Conservation (phyloP, 2,888 invertebrate species). For the Sinodicranocentrus sp. region DNA sequence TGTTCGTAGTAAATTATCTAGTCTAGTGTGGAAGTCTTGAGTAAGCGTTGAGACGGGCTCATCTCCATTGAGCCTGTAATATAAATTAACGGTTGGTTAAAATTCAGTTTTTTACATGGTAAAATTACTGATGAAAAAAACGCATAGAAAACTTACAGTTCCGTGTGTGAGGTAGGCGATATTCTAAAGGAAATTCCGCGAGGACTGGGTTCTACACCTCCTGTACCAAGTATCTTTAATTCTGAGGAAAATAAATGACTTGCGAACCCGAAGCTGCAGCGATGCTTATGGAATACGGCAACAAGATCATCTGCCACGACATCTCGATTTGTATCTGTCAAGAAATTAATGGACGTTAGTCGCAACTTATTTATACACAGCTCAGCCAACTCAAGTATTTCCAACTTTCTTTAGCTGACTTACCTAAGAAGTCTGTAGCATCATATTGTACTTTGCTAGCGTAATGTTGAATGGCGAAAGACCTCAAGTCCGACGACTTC, state of each 20-base stretch:
- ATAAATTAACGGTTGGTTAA: not conserved
- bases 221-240: slow-evolving; percentile 88
- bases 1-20: slow-evolving; percentile 94
- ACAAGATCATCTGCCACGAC: slow-evolving; percentile 95
- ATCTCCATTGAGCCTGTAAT: slow-evolving; percentile 85
- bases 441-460: slow-evolving; percentile 92
- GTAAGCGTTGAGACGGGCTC: slow-evolving; percentile 93
- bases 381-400: no score
- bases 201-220: slow-evolving; percentile 84
- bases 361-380: not conserved
- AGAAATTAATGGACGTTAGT: not conserved
- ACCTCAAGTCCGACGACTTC: slow-evolving; percentile 85
- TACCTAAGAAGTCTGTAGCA: slow-evolving; percentile 89
- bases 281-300: slow-evolving; percentile 93
- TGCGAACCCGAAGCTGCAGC: slow-evolving; percentile 97
- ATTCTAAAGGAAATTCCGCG: slow-evolving; percentile 91
- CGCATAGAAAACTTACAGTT: slow-evolving; percentile 80
- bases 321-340: slow-evolving; percentile 92
- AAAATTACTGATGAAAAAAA: no score
- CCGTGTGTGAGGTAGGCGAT: slow-evolving; percentile 92
- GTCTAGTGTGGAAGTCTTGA: slow-evolving; percentile 95
- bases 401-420: no score
- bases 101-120: slow-evolving; percentile 1
- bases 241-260: slow-evolving; percentile 97
- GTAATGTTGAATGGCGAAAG: slow-evolving; percentile 95